Conservation (phyloP, 1,140 invertebrate genomes). For the Euura saliciscinereae region DNA sequence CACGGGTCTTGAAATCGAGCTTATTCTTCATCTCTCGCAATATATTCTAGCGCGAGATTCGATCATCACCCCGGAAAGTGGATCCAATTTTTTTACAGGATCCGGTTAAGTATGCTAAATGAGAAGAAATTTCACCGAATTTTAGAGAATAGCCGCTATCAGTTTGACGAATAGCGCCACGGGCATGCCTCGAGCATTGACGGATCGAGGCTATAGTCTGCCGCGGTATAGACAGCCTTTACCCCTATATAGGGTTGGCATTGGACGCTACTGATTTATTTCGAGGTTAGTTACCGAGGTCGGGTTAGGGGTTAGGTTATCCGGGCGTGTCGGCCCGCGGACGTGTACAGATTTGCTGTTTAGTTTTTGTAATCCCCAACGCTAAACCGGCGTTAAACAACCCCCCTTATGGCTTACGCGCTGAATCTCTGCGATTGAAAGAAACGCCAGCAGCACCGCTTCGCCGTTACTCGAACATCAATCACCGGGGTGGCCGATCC, state of each 20-base stretch:
- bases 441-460: slow-evolving; percentile 1
- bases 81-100: too few relatives aligned
- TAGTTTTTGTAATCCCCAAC: neutral
- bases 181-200: neutral
- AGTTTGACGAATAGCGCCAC: too few relatives aligned
- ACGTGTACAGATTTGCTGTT: slow-evolving; percentile 5
- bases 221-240: neutral
- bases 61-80: too few relatives aligned
- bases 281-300: neutral
- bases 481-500: neutral
- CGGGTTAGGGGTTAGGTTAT: neutral
- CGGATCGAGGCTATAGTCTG: neutral
- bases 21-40: too few relatives aligned
- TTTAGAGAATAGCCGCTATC: too few relatives aligned
- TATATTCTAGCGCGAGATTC: too few relatives aligned
- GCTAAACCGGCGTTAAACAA: slow-evolving; percentile 1
- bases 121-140: too few relatives aligned
- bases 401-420: neutral
- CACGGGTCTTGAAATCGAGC: too few relatives aligned
- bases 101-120: too few relatives aligned
- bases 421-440: slow-evolving; percentile 4
- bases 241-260: neutral
- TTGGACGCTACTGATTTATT: neutral
- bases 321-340: neutral
- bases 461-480: neutral